Base-by-base conservation (phyloP, 1,140 invertebrate genomes). In the Pseudomyrmex flavicornis region DNA sequence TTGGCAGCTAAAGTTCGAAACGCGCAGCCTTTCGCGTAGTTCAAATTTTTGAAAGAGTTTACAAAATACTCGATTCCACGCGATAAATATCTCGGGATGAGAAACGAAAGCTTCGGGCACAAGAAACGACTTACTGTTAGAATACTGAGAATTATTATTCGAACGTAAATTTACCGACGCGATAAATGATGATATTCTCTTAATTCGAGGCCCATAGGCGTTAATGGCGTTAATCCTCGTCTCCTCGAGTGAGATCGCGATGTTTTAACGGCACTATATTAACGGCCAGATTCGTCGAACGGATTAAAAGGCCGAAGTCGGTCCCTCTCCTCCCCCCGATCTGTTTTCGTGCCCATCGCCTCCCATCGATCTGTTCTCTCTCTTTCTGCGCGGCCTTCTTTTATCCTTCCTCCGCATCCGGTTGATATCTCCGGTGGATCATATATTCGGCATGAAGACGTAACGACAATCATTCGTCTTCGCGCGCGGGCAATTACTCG, bases 191-290 rank as follows among this genome's bases (percentile, higher is more conserved):
- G 35, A 87, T 87, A 76, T 85, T 76, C 85, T 76, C 75, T 88
- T 85, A 87, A 87, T 88, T 88, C 86, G 70, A 52, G 12, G 15
- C 48, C 82, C 75, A 85, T 85, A 84, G 83, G 77, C 73, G 63
- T 88, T 88, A 88, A 88, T 88, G 68, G 75, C 63, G 86, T 88
- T 88, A 85, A 88, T 88, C 86, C 35, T 85, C 74, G 68, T 26
- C 26, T 26, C 26, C 26, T 26, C 48, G 48, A 12, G 54, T 56
- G 50, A 77, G 72, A 58, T 58, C 72, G 48, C 85, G 86, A 88
- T 88, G 5, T 35, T 26, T 26, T 88, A 88, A 88, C 86, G 76
- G 22, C 50, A 59, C 46, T 50, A 20, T 59, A 20, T 59, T 70
- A 22, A 22, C 68, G n/a, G 66, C 52, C 63, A 88, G 85, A 87